A percentile compares a stretch with the other conserved stretches of the same genome.
These are phyloP conservation scores for Glareola pratincola DNA, from an alignment of 2,113 vertebrate species.

Conservation along the genomic window DNA sequence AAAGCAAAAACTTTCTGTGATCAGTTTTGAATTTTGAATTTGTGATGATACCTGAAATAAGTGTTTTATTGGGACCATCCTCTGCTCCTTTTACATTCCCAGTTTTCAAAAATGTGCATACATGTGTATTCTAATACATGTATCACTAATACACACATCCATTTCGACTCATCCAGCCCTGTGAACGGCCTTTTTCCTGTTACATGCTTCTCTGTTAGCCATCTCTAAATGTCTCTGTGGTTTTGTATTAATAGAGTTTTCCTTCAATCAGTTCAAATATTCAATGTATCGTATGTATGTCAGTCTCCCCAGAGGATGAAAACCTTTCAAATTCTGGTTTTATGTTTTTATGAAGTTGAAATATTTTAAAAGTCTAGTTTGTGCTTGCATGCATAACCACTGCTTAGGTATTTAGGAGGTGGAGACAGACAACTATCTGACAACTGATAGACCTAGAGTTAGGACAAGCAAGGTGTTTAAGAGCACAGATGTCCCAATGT, in stretches of 20 bases:
- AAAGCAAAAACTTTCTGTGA: background rate
- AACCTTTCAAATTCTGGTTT: background rate
- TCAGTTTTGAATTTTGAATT: background rate
- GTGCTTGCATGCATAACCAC: background rate
- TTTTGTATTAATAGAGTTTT: background rate
- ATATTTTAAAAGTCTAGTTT: background rate
- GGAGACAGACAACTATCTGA: background rate
- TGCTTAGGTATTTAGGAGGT: background rate
- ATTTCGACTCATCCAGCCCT: background rate
- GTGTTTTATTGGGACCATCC: background rate
- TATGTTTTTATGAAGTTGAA: background rate
- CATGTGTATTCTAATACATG: background rate
- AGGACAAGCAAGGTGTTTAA: background rate
- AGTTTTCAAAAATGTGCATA: background rate
- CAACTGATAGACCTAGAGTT: background rate
- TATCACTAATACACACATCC: background rate
- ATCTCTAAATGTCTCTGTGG: background rate
- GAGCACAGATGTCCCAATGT: background rate
- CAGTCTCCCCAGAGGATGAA: background rate
- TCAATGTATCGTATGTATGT: rapidly evolving
- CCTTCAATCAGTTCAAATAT: background rate
- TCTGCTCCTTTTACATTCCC: background rate
- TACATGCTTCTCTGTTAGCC: background rate
- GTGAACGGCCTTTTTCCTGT: background rate
- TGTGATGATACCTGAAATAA: background rate